A percentile compares a stretch with the other conserved stretches of the same genome.
phyloP scores from a whole-genome alignment of 2,888 invertebrate genomes.

The Carcina quercana region DNA sequence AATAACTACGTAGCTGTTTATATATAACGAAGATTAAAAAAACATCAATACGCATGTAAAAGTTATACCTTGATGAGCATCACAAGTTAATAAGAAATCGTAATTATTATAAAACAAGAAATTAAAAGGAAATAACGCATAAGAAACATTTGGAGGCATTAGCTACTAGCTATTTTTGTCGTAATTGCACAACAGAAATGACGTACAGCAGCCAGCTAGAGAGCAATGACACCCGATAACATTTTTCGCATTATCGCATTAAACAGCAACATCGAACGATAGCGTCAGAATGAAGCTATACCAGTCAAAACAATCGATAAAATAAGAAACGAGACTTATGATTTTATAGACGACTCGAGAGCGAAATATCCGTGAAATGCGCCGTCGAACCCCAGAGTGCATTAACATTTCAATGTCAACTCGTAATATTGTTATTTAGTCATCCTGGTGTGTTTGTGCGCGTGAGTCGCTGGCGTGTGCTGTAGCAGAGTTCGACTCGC shows the following conservation, averaged over 20 bases:
- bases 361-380: conserved; percentile 56
- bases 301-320: conserved; percentile 58
- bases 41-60: too few species aligned
- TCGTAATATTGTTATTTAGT: conserved; percentile 72
- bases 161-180: too few species aligned
- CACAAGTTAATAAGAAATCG: too few species aligned
- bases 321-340: conserved; percentile 27
- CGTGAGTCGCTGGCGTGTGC: conserved; percentile 22
- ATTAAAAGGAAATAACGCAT: too few species aligned
- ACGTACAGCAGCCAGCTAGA: too few species aligned
- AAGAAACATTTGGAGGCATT: too few species aligned
- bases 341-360: conserved; percentile 34
- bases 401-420: conserved; percentile 74
- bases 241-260: conserved; percentile 45
- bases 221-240: conserved; percentile 1
- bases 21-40: too few species aligned
- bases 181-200: too few species aligned
- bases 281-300: conserved; percentile 40
- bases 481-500: conserved; percentile 28
- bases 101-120: too few species aligned
- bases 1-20: too few species aligned
- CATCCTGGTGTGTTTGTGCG: conserved; percentile 51
- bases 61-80: too few species aligned
- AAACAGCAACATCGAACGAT: conserved; percentile 35
- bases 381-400: conserved; percentile 55